Evolutionary conservation across 2,888 invertebrate genomes (phyloP).

Genomic region (Drosophila aldrichi): DNA sequence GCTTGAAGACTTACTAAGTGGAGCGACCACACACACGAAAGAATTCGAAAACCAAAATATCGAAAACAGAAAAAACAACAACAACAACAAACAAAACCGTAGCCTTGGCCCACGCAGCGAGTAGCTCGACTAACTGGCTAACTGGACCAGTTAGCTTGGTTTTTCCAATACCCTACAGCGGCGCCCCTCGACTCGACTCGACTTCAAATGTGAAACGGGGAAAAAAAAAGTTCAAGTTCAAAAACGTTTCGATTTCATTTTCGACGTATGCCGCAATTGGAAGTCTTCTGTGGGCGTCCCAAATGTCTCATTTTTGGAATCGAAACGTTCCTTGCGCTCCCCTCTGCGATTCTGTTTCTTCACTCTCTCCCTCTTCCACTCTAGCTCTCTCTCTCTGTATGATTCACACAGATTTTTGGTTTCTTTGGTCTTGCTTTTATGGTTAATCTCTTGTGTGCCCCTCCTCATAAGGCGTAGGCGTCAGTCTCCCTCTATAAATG

Average conservation of each 20-base stretch:
- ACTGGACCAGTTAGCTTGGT: slow-evolving; percentile 46
- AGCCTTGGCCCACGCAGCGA: slow-evolving; percentile 43
- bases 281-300: slow-evolving; percentile 46
- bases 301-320: slow-evolving; percentile 47
- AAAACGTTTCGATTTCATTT: slow-evolving; percentile 58
- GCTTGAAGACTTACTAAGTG: slow-evolving; percentile 1
- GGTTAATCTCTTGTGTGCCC: slow-evolving; percentile 5
- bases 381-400: slow-evolving; percentile 1
- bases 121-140: slow-evolving; percentile 23
- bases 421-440: slow-evolving; percentile 31
- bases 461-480: slow-evolving; percentile 53
- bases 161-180: slow-evolving; percentile 13
- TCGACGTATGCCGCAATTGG: slow-evolving; percentile 13
- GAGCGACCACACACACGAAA: slow-evolving; percentile 28
- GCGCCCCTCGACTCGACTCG: not conserved
- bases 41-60: slow-evolving; percentile 17
- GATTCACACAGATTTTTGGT: slow-evolving; percentile 29
- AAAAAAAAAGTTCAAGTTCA: slow-evolving; percentile 69
- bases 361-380: not conserved
- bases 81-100: not conserved
- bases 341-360: slow-evolving; percentile 4
- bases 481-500: slow-evolving; percentile 9
- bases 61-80: slow-evolving; percentile 2
- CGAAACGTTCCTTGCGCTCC: slow-evolving; percentile 10
- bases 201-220: not conserved